Evolutionary conservation across 2,113 vertebrate species (phyloP).

Genomic region (Petroica traversi): DNA sequence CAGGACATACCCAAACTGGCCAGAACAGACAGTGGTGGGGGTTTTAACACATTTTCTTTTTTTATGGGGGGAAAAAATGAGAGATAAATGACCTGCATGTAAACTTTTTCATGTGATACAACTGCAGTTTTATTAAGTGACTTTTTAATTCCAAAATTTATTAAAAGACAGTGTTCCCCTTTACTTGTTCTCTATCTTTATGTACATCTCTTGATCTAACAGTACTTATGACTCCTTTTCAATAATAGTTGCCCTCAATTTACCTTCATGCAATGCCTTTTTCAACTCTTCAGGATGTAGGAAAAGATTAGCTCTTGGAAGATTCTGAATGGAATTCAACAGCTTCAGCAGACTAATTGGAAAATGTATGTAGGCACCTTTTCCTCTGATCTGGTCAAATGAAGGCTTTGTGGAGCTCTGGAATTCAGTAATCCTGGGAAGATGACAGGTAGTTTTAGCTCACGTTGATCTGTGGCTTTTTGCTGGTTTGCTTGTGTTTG

Average conservation of each 20-base stretch:
- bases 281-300: background rate
- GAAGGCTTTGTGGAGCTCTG: background rate
- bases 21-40: background rate
- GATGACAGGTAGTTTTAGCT: background rate
- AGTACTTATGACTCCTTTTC: background rate
- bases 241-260: background rate
- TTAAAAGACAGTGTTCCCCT: conserved; percentile 73
- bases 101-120: conserved; percentile 75
- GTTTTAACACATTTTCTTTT: conserved; percentile 58
- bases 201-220: background rate
- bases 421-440: background rate
- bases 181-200: conserved; percentile 58
- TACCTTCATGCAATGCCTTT: background rate
- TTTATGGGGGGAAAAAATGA: background rate
- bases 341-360: background rate
- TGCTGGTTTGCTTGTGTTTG: background rate
- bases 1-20: background rate
- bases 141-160: conserved; percentile 77
- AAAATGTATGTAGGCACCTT: background rate
- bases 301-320: background rate
- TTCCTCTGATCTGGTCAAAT: background rate
- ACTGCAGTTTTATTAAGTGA: conserved; percentile 73
- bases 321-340: background rate
- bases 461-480: background rate
- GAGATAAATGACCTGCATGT: conserved; percentile 63